Evolutionary conservation across 2,888 invertebrate species (phyloP), one percentile per base, ranked within the genome.

Genomic region (Luperina testacea): DNA sequence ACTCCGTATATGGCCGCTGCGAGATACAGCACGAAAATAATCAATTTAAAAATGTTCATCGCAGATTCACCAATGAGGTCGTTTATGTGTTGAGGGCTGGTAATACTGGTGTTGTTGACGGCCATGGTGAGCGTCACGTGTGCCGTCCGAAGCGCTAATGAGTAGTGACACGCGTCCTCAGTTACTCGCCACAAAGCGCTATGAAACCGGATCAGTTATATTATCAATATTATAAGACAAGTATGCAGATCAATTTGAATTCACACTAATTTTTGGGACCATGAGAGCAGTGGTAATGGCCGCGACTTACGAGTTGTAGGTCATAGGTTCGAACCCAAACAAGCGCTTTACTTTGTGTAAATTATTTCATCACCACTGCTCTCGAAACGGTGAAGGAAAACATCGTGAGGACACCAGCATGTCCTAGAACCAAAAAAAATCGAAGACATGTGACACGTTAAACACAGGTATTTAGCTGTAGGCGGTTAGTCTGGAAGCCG

Each of bases 191-290:
- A 51, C 20, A 69, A 69, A 32, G 5, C 20, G 24, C 32, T 69
- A 24, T 69, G 15, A 32, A 24, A 32, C 69, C 51, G 20, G 51
- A 48, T 48, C 48, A 15, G 48, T 15, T 48, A 48, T 15, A 48
- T 13, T 13, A 45, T 45, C 45, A 45, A 45, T 45, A 9, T 42
- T 42, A 42, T 59, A 24, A 53, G 24, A 57, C 57, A n/a, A n/a
- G 57, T 57, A 57, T 57, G 57, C 57, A 57, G n/a, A 59, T 61
- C n/a, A n/a, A 61, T n/a, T 61, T 61, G 59, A 15, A 61, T 61
- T n/a, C n/a, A 13, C 15, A n/a, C n/a, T 15, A 61, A n/a, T n/a
- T 59, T 15, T 61, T 61, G 2, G 13, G 7, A n/a, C n/a, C 59
- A n/a, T 13, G 42, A 42, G 42, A 42, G 42, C 42, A 11, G 9